Evolutionary conservation across 2,888 invertebrate genomes (phyloP).

Genomic region (Brachypterus glaber): DNA sequence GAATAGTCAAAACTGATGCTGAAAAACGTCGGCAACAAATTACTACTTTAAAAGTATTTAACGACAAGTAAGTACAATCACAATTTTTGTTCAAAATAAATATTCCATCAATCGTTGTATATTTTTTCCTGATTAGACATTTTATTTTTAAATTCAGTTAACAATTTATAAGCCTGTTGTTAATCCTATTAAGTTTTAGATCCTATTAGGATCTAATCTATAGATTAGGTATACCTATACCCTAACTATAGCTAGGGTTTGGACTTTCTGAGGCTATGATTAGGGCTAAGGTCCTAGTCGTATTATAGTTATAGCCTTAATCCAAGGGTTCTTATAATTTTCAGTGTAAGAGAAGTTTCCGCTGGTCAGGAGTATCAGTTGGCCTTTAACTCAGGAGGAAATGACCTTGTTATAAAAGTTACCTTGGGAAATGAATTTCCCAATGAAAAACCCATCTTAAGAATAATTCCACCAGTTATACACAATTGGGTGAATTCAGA

Average conservation of each 20-base stretch:
- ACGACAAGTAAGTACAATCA: constrained; percentile 57
- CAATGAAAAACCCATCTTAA: constrained; percentile 60
- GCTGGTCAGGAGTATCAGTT: constrained; percentile 66
- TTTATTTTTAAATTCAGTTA: too few relatives aligned
- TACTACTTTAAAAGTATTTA: constrained; percentile 72
- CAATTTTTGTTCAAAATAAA: too few relatives aligned
- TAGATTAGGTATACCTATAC: too few relatives aligned
- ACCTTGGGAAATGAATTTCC: constrained; percentile 63
- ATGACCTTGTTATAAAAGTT: constrained; percentile 57
- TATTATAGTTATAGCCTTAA: constrained; percentile 9
- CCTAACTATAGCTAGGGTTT: constrained; percentile 3
- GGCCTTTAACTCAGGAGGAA: constrained; percentile 56
- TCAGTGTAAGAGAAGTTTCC: constrained; percentile 58
- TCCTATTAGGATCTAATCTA: too few relatives aligned
- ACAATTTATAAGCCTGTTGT: too few relatives aligned
- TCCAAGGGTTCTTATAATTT: constrained; percentile 6
- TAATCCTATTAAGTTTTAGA: too few relatives aligned
- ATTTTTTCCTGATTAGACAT: too few relatives aligned
- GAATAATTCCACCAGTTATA: constrained; percentile 54
- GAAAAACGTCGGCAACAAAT: constrained; percentile 63
- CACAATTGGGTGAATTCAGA: constrained; percentile 66
- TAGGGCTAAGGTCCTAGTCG: too few relatives aligned
- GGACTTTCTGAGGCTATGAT: too few relatives aligned
- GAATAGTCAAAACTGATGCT: constrained; percentile 47
- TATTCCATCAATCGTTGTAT: too few relatives aligned